Base-by-base conservation (phyloP, 2,888 invertebrate genomes). In the Drosophila algonquin region DNA sequence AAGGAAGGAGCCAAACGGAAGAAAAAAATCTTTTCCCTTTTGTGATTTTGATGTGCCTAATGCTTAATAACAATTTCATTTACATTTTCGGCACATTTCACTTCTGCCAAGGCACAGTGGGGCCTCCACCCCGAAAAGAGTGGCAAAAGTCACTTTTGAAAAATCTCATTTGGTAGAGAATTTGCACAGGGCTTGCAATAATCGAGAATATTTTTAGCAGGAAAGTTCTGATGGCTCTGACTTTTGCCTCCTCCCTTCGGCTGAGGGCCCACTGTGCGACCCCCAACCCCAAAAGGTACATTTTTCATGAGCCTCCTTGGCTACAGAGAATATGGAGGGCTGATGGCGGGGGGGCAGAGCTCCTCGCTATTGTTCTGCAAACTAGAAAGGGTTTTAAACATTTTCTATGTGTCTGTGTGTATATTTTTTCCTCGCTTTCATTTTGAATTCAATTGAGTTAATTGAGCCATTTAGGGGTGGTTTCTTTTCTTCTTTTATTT, bases 1-100 rank as follows among this genome's bases (percentile, higher is more conserved):
- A 35, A 40, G 40, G 14, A 40, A 40, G 14, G 40, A 21, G 12
- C 12, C 12, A 46, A 32, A 18, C 9, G 48, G 5, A 7, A 30
- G 10, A 12, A 45, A 21, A 44, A 58, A 12, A 47, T 57, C 45
- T 8, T 58, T 56, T 51, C 18, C 44, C 51, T 62, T 79, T 69
- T 72, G 75, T 71, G 74, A 73, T 76, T 68, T 55, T 69, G 60
- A 60, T 74, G 65, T 61, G 54, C 60, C 73, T 73, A 71, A 64
- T 77, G 70, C 77, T 73, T 63, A 74, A 70, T 61, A 74, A 70
- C 73, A 80, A 79, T 75, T 73, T 77, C 67, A 75, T 68, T 79
- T 70, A 64, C 67, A 79, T 81, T 73, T 73, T 74, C 54, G 53
- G 63, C 59, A 50, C 70, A 78, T 67, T 83, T 70, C 69, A 54